Base-by-base conservation (phyloP, 1,140 invertebrate genomes). In the Zaprionus africanus region DNA sequence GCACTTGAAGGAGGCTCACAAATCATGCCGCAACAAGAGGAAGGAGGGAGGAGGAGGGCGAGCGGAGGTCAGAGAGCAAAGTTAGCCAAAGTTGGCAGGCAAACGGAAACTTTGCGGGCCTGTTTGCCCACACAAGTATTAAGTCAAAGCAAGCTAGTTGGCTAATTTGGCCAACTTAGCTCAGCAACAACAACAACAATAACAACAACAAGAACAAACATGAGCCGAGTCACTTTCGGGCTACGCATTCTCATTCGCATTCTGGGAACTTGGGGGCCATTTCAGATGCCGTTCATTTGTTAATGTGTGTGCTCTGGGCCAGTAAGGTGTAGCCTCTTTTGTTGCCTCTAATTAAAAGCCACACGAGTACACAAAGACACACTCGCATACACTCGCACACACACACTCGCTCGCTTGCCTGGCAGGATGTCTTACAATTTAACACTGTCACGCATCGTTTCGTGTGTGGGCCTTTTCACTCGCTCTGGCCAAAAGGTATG, bases 391-490 rank as follows among this genome's bases (percentile, higher is more conserved):
- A 77, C 61, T 22, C 69, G 38, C 61, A 77, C 61, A 28, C 69
- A 46, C 61, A 75, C 51, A 66, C 61, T 70, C 51, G 77, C 57
- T 43, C 4, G 13, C 49, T 22, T 34, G 41, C n/a, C n/a, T 36
- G 59, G 65, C 31, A 15, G 41, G 17, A 71, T 66, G 75, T 57
- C 61, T 69, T 68, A 73, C 81, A 83, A 83, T 76, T 88, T 88
- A 88, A 82, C 85, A 90, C 81, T 85, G 81, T 85, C 85, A 88
- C 86, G 85, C 85, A 88, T 88, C 85, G 86, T 78, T 79, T 81
- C 71, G 78, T 88, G 78, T 70, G 78, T 70, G 75, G 64, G 57
- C 60, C 78, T 79, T 75, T 56, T 85, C 26, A 68, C 57, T 51
- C 65, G 59, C 58, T 70, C 64, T 66, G 81, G 76, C 72, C 72